phyloP scores from a whole-genome alignment of 1,140 invertebrate genomes.

The Helicoverpa armigera region DNA sequence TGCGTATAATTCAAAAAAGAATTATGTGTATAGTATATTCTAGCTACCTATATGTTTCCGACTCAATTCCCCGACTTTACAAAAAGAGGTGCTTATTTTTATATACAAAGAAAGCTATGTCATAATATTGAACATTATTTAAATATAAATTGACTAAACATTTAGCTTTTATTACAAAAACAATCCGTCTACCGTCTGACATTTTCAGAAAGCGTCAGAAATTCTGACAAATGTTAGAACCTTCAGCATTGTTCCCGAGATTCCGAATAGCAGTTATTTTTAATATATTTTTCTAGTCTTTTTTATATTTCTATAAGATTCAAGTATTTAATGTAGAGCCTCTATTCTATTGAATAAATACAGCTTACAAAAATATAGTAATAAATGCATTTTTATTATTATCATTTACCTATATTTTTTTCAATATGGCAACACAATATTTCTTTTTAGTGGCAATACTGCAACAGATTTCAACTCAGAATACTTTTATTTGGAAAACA shows the following conservation, averaged over 20 bases:
- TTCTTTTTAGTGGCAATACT: conserved; percentile 23
- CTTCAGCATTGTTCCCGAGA: conserved; percentile 7
- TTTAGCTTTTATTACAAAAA: conserved; percentile 2
- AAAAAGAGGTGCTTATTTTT: conserved; percentile 18
- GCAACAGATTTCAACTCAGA: conserved; percentile 5
- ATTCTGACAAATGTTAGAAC: neutral
- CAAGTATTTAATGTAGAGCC: neutral
- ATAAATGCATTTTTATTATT: conserved; percentile 64
- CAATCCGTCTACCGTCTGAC: neutral
- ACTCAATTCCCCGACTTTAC: conserved; percentile 6
- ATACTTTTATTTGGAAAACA: neutral
- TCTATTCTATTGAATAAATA: conserved; percentile 51
- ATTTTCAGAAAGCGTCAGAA: neutral
- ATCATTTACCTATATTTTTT: conserved; percentile 38
- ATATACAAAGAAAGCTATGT: conserved; percentile 28
- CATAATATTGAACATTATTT: neutral
- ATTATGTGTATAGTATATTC: neutral
- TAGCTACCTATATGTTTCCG: conserved; percentile 1
- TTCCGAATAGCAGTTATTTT: neutral
- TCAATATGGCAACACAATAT: conserved; percentile 58
- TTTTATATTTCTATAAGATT: conserved; percentile 11
- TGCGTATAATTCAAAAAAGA: too few species aligned
- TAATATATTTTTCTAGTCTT: neutral
- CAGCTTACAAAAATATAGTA: conserved; percentile 63
- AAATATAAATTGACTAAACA: conserved; percentile 10